These are phyloP conservation scores for Luffia ferchaultella DNA, from an alignment of 2,888 invertebrate species.

Conservation along the genomic window DNA sequence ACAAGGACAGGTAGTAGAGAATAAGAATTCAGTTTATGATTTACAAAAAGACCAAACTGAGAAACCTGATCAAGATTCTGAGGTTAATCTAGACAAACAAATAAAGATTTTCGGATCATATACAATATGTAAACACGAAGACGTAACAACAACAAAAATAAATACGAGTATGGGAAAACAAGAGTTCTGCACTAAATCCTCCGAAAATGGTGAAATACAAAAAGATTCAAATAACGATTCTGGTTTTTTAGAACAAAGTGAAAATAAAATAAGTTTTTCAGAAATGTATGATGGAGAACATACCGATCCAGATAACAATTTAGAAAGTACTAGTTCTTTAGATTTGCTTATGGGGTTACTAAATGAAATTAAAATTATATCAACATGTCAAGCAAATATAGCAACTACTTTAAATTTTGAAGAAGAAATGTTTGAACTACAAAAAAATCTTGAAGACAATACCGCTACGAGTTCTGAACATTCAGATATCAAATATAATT, in stretches of 20 bases:
- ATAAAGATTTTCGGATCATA: too few species aligned
- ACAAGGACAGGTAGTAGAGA: too few species aligned
- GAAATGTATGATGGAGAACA: too few species aligned
- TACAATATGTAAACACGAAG: too few species aligned
- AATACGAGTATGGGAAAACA: background rate
- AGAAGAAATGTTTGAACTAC: too few species aligned
- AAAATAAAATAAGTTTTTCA: background rate
- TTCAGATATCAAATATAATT: background rate
- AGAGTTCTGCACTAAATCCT: constrained; percentile 1
- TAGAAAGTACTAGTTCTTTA: constrained; percentile 38
- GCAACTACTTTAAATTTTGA: constrained; percentile 15
- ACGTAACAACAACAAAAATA: too few species aligned
- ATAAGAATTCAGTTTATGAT: too few species aligned
- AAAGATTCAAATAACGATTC: background rate
- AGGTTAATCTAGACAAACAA: too few species aligned
- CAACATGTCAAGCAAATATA: constrained; percentile 32
- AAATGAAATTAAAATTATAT: constrained; percentile 52
- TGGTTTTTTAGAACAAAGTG: constrained; percentile 2
- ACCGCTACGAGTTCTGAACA: background rate
- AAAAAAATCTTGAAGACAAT: too few species aligned
- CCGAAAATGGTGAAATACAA: background rate
- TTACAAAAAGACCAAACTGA: too few species aligned
- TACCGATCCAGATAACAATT: too few species aligned
- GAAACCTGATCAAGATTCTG: too few species aligned
- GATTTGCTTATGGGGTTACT: constrained; percentile 46